Evolutionary conservation across 2,888 invertebrate species (phyloP), one percentile per base, ranked within the genome.

Genomic region (Xestia ashworthii): DNA sequence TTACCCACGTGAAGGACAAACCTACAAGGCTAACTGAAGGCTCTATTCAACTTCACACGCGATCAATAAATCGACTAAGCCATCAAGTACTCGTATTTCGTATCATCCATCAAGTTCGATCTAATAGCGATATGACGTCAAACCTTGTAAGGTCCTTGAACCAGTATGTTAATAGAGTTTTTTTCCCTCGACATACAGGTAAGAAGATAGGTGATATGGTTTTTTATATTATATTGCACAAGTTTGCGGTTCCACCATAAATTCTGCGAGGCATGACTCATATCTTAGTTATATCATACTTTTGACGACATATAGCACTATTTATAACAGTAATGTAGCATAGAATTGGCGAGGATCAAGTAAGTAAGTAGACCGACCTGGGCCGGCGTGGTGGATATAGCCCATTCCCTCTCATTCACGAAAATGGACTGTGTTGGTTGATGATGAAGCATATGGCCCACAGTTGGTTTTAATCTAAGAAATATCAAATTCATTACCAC

Each of bases 121-220:
- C 41, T 50, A 41, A 48, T 22, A 55, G 50, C 65, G 48, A 12
- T 64, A n/a, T 83, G 84, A 83, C 83, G 84, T 83, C 74, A 84
- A 70, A 58, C 68, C 41, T 62, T 58, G 60, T 32, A 12, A 70
- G 58, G 64, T 77, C 81, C 74, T 77, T 84, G 60, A 60, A 60
- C 19, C 32, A 60, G 19, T 32, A 32, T 60, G 60, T 19, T 60
- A 32, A 19, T 38, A 3, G 44, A 65, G n/a, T 65, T 65, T 64
- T 41, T 65, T 65, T 65, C 8, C n/a, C 16, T 16, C 16, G 14
- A 32, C 25, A 16, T 58, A 0, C 38, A 38, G 11, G 38, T 62
- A 22, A 62, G 38, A 62, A 62, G 38, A 38, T 38, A 62, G 38
- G 22, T 62, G 2, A 5, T 25, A 58, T 14, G 0, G n/a, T 62